Percentiles rank a stretch among this genome's conserved stretches.
Conservation (phyloP, 92 coral and sea anemone species). For the Epizoanthus fatuus region DNA sequence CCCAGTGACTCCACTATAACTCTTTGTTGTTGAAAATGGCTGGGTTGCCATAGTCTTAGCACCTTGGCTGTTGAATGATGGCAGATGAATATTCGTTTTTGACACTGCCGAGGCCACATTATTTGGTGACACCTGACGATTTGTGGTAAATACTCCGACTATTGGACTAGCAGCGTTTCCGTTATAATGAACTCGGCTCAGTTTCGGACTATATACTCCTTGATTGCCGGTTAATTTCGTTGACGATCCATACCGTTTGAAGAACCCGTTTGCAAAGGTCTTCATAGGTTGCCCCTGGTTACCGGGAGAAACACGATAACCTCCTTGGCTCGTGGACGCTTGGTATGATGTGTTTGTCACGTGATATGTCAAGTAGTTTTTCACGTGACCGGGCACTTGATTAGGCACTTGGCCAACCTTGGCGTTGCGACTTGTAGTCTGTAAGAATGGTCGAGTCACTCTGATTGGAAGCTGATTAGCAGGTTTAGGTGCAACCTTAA, state of each 20-base stretch:
- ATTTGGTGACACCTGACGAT: background rate
- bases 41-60: background rate
- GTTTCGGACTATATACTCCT: background rate
- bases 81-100: background rate
- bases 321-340: background rate
- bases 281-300: background rate
- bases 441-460: background rate
- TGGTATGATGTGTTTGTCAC: background rate
- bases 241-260: background rate
- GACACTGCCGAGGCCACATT: background rate
- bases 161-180: too few relatives aligned
- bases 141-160: background rate
- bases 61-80: background rate
- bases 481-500: background rate
- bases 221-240: background rate
- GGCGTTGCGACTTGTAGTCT: background rate
- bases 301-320: background rate
- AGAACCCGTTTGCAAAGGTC: background rate
- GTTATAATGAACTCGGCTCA: background rate
- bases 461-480: background rate
- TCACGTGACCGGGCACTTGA: background rate
- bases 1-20: background rate
- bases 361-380: background rate
- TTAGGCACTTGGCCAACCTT: background rate
- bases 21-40: background rate